These are phyloP conservation scores for Eleginops maclovinus DNA, from an alignment of 2,113 vertebrate genomes.

Conservation along the genomic window DNA sequence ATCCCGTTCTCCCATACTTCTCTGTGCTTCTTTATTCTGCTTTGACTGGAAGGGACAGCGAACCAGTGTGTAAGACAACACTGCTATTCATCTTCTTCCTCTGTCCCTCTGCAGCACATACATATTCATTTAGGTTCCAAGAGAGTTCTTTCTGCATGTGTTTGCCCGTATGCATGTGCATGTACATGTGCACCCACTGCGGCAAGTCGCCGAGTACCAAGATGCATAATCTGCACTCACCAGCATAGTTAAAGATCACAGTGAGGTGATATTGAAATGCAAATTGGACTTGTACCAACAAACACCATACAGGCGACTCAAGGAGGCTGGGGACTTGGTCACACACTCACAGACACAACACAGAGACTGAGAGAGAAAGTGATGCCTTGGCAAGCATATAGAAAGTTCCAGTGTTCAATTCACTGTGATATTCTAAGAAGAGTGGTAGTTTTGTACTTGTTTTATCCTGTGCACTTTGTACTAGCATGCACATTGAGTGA, in stretches of 20 bases:
- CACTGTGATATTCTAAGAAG: neutral
- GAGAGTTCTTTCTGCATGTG: conserved; percentile 31
- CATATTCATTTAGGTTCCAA: conserved; percentile 64
- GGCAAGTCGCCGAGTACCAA: conserved; percentile 17
- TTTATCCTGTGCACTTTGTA: conserved; percentile 6
- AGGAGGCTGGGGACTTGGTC: conserved; percentile 35
- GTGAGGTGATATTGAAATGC: conserved; percentile 71
- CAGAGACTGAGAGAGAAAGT: neutral
- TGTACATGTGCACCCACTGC: conserved; percentile 49
- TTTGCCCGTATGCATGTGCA: neutral
- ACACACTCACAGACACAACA: neutral
- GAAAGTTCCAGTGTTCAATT: neutral
- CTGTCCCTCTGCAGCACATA: conserved; percentile 62
- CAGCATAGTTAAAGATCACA: conserved; percentile 66
- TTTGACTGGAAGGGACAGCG: conserved; percentile 17
- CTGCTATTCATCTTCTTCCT: conserved; percentile 46
- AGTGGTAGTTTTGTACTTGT: neutral
- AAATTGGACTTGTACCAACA: conserved; percentile 67
- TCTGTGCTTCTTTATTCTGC: conserved; percentile 14
- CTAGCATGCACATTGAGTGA: conserved; percentile 8
- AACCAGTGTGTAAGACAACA: conserved; percentile 29
- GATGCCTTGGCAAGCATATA: neutral
- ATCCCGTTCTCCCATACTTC: conserved; percentile 8
- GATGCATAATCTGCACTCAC: conserved; percentile 72
- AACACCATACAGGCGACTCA: conserved; percentile 50